phyloP scores from a whole-genome alignment of 2,797 vertebrate species.

The Sarcoramphus papa region DNA sequence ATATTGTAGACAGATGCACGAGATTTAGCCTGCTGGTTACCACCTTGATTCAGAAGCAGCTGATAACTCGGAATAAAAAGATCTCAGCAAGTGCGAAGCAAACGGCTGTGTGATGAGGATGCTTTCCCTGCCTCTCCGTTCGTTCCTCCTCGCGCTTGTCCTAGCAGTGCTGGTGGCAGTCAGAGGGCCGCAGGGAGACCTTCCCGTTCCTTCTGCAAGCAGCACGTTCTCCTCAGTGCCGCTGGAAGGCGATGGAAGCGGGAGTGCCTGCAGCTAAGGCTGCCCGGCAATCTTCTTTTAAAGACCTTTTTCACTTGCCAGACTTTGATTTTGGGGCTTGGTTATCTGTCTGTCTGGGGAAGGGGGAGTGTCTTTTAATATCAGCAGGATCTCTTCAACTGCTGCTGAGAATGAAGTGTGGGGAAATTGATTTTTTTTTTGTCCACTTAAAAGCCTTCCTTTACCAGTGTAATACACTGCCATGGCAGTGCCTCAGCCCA shows the following conservation, averaged over 20 bases:
- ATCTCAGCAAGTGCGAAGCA: rapidly evolving
- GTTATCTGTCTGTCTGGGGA: not conserved
- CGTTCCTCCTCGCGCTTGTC: no score
- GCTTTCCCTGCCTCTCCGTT: not conserved
- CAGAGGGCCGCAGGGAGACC: rapidly evolving
- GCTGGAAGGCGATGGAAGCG: not conserved
- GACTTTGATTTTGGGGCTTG: not conserved
- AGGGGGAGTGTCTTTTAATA: not conserved
- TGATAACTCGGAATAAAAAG: rapidly evolving
- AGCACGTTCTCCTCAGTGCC: rapidly evolving
- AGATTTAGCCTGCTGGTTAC: not conserved
- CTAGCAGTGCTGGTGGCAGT: not conserved
- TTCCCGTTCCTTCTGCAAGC: not conserved
- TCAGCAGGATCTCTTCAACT: not conserved
- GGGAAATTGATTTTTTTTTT: not conserved
- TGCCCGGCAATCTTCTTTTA: not conserved
- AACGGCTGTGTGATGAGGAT: no score
- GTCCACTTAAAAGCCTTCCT: not conserved
- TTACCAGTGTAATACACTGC: not conserved
- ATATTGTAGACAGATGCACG: rapidly evolving
- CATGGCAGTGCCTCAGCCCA: not conserved
- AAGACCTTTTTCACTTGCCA: not conserved
- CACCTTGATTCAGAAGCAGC: not conserved
- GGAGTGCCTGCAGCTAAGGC: not conserved
- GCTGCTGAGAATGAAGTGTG: not conserved